phyloP scores from a whole-genome alignment of 2,797 vertebrate species.

The Coreius guichenoti region DNA sequence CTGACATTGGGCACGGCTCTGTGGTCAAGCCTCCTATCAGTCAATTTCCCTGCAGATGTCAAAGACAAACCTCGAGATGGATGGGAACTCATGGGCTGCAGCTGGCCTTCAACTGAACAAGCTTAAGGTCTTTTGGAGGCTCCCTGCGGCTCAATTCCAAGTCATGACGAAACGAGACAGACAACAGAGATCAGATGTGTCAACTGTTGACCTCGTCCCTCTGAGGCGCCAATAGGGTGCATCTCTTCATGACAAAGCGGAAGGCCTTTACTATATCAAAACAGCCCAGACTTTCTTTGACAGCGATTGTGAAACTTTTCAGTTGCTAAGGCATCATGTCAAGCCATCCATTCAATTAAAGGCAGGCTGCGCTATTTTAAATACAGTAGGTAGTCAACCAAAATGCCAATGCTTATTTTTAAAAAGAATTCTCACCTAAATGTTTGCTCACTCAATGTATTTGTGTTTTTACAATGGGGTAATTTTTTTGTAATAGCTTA shows the following conservation, averaged over 20 bases:
- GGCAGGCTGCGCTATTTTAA: not conserved
- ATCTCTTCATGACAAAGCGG: not conserved
- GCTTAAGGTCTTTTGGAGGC: conserved; percentile 37
- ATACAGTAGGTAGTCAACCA: not conserved
- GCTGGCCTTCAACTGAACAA: conserved; percentile 26
- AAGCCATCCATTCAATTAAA: not conserved
- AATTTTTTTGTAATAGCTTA: not conserved
- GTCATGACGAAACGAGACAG: conserved; percentile 30
- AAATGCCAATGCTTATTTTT: not conserved
- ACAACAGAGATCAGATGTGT: conserved; percentile 35
- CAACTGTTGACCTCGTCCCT: conserved; percentile 23
- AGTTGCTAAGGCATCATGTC: not conserved
- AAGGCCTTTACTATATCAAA: conserved; percentile 14
- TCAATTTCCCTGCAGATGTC: conserved; percentile 31
- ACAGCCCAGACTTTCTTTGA: not conserved
- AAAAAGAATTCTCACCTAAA: not conserved
- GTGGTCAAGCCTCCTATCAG: conserved; percentile 1
- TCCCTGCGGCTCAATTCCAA: conserved; percentile 30
- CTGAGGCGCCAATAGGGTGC: not conserved
- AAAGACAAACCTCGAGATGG: conserved; percentile 23
- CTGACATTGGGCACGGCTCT: conserved; percentile 19
- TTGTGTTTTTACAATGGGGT: not conserved
- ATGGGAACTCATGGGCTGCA: conserved; percentile 18
- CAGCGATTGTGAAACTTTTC: conserved; percentile 9
- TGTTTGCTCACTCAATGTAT: not conserved